Conservation (phyloP, 2,888 invertebrate species). For the Lydus trimaculatus region DNA sequence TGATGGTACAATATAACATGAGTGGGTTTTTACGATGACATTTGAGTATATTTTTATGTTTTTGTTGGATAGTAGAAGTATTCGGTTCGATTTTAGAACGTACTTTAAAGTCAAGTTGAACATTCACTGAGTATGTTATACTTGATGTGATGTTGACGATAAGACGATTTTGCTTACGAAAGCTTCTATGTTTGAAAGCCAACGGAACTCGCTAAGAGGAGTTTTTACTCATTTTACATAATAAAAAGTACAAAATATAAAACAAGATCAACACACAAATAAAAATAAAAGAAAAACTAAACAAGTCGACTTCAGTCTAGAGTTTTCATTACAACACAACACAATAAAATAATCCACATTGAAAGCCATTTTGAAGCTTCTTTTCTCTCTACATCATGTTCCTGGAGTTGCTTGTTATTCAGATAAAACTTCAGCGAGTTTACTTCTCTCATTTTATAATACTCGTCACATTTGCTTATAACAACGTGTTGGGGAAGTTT, state of each 20-base stretch:
- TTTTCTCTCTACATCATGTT: not conserved
- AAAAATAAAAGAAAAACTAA: not conserved
- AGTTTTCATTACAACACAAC: not conserved
- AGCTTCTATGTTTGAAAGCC: not conserved
- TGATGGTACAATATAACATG: not conserved
- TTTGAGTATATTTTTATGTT: constrained; percentile 4
- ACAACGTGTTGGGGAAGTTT: constrained; percentile 1
- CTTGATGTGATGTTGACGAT: not conserved
- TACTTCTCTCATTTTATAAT: not conserved
- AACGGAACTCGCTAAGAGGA: not conserved
- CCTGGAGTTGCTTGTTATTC: not conserved
- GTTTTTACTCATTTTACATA: not conserved
- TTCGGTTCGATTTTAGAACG: not conserved
- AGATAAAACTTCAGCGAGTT: not conserved
- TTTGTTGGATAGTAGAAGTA: not conserved
- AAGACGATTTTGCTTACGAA: not conserved
- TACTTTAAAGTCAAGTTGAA: not conserved
- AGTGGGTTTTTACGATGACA: not conserved
- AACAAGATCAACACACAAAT: not conserved
- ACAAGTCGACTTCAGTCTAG: not conserved
- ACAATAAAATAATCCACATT: not conserved
- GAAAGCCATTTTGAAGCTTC: not conserved
- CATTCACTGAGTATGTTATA: not conserved
- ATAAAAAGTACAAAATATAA: not conserved
- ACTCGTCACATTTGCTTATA: not conserved